Evolutionary conservation across 2,113 vertebrate species (phyloP).

Genomic region (mouse (Mus musculus)): DNA sequence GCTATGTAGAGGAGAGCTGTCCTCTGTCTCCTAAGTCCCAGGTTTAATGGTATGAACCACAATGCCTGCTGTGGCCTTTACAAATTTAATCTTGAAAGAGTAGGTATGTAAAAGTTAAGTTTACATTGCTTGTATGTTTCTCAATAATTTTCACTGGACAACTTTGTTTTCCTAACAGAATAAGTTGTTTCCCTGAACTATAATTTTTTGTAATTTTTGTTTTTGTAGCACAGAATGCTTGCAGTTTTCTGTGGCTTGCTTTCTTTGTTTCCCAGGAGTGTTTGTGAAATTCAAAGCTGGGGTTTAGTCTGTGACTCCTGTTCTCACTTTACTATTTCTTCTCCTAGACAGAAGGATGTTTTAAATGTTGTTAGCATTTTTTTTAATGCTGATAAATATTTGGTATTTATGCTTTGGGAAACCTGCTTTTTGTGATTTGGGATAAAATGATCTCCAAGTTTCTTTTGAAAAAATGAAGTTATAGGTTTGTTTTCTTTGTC

Average conservation of each 20-base stretch:
- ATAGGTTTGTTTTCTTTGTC: constrained; percentile 29
- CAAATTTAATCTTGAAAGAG: not conserved
- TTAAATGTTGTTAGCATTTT: not conserved
- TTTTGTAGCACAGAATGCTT: not conserved
- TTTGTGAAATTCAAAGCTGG: constrained; percentile 47
- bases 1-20: not conserved
- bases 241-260: constrained; percentile 35
- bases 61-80: not conserved
- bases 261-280: constrained; percentile 37
- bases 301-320: constrained; percentile 5
- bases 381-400: constrained; percentile 21
- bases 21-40: not conserved
- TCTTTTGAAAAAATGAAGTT: constrained; percentile 48
- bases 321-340: constrained; percentile 40
- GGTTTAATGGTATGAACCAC: not conserved
- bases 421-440: constrained; percentile 48
- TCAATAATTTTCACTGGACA: not conserved
- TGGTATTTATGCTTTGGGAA: constrained; percentile 11
- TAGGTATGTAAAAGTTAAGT: not conserved
- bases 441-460: constrained; percentile 34
- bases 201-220: not conserved
- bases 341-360: constrained; percentile 11
- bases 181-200: not conserved
- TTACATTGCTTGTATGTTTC: not conserved
- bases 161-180: constrained; percentile 13